Evolutionary conservation across 2,888 invertebrate genomes (phyloP).

Genomic region (Clitarchus hookeri): DNA sequence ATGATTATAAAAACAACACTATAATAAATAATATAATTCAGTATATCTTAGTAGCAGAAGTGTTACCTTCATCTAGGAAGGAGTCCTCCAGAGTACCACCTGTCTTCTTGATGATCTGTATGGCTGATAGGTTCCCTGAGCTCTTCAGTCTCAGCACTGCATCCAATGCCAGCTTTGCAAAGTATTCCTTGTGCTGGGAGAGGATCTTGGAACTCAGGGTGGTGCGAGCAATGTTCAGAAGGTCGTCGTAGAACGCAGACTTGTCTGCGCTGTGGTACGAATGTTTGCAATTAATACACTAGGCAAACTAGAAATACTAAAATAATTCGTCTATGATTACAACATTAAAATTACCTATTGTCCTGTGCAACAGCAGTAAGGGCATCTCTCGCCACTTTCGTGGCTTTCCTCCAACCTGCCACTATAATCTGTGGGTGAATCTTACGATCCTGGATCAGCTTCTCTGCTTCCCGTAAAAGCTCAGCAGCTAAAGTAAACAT

Average conservation of each 20-base stretch:
- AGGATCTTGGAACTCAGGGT: slow-evolving; percentile 98
- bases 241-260: slow-evolving; percentile 80
- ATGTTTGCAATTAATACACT: neutral
- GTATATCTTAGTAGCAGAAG: too few species aligned
- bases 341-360: slow-evolving; percentile 61
- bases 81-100: slow-evolving; percentile 94
- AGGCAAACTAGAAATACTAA: too few species aligned
- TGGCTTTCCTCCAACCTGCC: slow-evolving; percentile 91
- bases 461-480: slow-evolving; percentile 92
- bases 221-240: slow-evolving; percentile 95
- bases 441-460: slow-evolving; percentile 83
- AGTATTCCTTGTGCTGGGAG: slow-evolving; percentile 95
- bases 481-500: slow-evolving; percentile 75
- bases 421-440: slow-evolving; percentile 98
- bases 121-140: slow-evolving; percentile 92
- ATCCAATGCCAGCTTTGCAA: slow-evolving; percentile 93
- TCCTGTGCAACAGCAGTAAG: slow-evolving; percentile 78
- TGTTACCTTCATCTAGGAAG: slow-evolving; percentile 89
- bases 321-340: too few species aligned
- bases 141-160: slow-evolving; percentile 94
- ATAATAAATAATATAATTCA: too few species aligned
- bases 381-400: slow-evolving; percentile 81
- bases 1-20: too few species aligned
- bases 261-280: slow-evolving; percentile 63
- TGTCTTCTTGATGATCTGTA: slow-evolving; percentile 96